These are phyloP conservation scores for Drosophila quasianomalipes DNA, from an alignment of 2,888 invertebrate genomes.

Conservation along the genomic window DNA sequence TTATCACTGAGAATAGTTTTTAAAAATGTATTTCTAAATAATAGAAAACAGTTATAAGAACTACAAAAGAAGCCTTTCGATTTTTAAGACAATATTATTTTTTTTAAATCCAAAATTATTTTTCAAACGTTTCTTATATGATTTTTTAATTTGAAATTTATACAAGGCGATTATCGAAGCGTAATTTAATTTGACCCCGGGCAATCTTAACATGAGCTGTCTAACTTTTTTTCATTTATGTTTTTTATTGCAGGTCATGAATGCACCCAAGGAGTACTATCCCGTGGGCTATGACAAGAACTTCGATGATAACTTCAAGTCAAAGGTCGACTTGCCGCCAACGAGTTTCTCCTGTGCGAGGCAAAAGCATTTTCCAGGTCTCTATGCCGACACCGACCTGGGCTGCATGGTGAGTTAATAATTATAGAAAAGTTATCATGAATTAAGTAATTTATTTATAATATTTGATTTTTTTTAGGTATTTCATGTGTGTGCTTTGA, in stretches of 20 bases:
- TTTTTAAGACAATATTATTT: too few relatives aligned
- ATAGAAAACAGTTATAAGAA: too few relatives aligned
- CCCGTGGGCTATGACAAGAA: constrained; percentile 95
- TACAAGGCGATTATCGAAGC: too few relatives aligned
- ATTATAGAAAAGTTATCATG: accelerated
- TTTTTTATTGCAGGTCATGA: constrained; percentile 90
- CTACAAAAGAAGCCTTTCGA: too few relatives aligned
- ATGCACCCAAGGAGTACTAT: constrained; percentile 95
- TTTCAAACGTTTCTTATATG: too few relatives aligned
- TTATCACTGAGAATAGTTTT: too few relatives aligned
- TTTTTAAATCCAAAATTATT: too few relatives aligned
- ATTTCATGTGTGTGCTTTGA: constrained; percentile 95
- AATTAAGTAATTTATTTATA: not conserved
- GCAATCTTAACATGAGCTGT: not conserved
- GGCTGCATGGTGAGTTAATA: constrained; percentile 92
- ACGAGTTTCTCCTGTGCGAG: constrained; percentile 94
- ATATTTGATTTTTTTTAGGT: constrained; percentile 87
- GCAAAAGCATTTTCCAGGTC: constrained; percentile 95
- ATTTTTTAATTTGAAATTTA: too few relatives aligned
- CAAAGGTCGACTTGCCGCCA: constrained; percentile 93
- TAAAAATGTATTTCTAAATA: too few relatives aligned
- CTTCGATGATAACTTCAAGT: constrained; percentile 94
- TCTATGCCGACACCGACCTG: constrained; percentile 94
- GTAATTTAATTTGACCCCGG: not conserved
- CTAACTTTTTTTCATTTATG: not conserved